Conservation (phyloP, 2,888 invertebrate species). For the Callyntrura sp. region DNA sequence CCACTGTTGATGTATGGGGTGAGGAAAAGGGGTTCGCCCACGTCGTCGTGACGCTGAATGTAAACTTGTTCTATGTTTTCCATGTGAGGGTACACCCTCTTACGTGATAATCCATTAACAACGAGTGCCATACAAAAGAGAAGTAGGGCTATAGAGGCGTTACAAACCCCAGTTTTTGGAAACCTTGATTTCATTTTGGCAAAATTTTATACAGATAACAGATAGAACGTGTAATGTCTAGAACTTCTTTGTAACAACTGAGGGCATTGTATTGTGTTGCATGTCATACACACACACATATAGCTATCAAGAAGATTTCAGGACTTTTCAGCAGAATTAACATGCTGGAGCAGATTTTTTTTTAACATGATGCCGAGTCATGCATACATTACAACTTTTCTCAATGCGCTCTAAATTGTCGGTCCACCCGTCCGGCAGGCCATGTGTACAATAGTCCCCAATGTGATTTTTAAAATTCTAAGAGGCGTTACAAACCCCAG, state of each 20-base stretch:
- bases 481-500: not conserved
- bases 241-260: not conserved
- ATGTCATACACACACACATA: not conserved
- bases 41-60: conserved; percentile 12
- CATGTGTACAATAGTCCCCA: too few relatives aligned
- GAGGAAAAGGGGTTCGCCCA: conserved; percentile 87
- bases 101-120: conserved; percentile 57
- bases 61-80: not conserved
- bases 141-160: not conserved
- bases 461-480: too few relatives aligned
- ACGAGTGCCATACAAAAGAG: not conserved
- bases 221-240: too few relatives aligned
- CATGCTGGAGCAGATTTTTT: too few relatives aligned
- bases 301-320: not conserved
- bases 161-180: not conserved
- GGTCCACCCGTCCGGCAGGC: too few relatives aligned
- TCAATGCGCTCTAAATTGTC: too few relatives aligned
- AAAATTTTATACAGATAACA: too few relatives aligned
- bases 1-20: conserved; percentile 91
- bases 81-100: conserved; percentile 69
- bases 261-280: not conserved
- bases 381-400: too few relatives aligned
- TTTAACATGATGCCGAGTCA: not conserved
- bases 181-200: not conserved
- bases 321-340: too few relatives aligned